Evolutionary conservation across 1,140 invertebrate species (phyloP), one percentile per base, ranked within the genome.

Genomic region (Lutraria rhynchaena): DNA sequence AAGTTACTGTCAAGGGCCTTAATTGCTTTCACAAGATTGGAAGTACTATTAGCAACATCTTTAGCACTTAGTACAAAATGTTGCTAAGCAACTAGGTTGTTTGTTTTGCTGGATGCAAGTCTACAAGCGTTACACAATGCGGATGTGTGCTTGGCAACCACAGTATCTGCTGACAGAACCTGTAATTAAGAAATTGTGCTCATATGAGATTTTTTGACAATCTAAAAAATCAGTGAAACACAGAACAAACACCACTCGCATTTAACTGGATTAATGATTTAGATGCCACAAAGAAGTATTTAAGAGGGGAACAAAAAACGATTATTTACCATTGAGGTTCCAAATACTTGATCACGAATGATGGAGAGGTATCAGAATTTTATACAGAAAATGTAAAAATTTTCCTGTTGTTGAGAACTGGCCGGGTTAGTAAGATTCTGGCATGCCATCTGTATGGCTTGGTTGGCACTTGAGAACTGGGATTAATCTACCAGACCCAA

Each of bases 61-160:
- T 99, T 99, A 31, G 98, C 98, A 80, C 97, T 96, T 90, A 99
- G 97, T 22, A 99, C 98, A 92, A 99, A 99, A 90, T 99, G 98
- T 81, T 98, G 93, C 92, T 99, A 99, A 49, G 97, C 97, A 27
- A 97, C 96, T 0, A 98, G 96, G 93, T 99, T 98, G 65, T 94
- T 95, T 3, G 97, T 99, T 91, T 96, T 97, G 61, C 96, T 96
- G 17, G 98, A 99, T 0, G 98, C 98, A 2, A 96, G 93, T 24
- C 98, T 94, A 90, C 98, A 99, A 35, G 98, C 96, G 88, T 98
- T 99, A 91, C 98, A 99, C 19, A 99, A 93, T 15, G 97, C 95
- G 82, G 97, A 98, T 0, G 98, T 99, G 92, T 99, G 97, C 90
- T 99, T 99, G 3, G 98, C 98, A 71, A 99, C 98, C 51, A 96